phyloP scores from a whole-genome alignment of 1,140 invertebrate genomes.

The Pogonomyrmex californicus region DNA sequence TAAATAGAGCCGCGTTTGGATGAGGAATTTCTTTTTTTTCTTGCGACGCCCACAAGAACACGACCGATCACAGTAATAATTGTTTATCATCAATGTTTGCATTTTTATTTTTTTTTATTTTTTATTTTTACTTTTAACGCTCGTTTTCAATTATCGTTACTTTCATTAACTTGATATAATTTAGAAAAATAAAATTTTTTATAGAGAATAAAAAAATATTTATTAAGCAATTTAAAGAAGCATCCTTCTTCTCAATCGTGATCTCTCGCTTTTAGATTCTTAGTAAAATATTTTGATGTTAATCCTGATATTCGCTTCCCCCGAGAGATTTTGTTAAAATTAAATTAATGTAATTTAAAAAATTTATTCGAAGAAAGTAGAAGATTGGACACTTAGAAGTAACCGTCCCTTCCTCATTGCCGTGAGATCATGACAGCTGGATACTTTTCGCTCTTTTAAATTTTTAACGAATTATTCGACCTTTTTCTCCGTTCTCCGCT shows the following conservation, averaged over 20 bases:
- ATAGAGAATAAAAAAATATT: no score
- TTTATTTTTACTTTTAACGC: no score
- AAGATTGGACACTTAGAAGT: neutral
- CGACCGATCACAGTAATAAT: neutral
- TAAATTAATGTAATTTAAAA: neutral
- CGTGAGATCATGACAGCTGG: neutral
- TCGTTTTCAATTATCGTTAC: no score
- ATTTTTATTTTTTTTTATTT: no score
- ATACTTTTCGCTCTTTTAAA: neutral
- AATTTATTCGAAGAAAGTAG: neutral
- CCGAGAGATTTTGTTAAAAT: neutral
- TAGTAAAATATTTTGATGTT: no score
- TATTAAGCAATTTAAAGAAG: no score
- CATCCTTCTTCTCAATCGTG: no score
- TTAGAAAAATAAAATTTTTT: no score
- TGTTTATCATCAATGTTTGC: neutral
- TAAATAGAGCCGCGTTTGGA: constrained; percentile 21
- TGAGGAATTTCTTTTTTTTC: neutral
- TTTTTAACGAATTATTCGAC: neutral
- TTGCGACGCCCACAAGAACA: neutral
- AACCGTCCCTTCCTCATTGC: neutral
- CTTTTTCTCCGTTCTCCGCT: neutral
- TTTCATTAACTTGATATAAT: no score
- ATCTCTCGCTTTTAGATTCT: no score
- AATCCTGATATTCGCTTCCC: no score